Base-by-base conservation (phyloP, 2,888 invertebrate species). In the Hofmannophila pseudospretella region DNA sequence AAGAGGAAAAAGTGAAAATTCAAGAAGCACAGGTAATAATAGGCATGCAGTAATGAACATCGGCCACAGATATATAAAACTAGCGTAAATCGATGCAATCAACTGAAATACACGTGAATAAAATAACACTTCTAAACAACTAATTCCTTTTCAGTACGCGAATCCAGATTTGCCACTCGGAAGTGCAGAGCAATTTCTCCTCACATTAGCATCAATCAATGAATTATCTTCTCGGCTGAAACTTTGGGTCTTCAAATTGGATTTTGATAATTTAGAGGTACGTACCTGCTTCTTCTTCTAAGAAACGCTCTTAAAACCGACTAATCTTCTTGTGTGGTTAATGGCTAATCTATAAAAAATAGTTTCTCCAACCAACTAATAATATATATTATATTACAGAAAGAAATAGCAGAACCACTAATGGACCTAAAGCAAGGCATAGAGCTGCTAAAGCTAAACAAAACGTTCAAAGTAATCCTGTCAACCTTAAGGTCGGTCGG, bases 351-450 rank as follows among this genome's bases (percentile, higher is more conserved):
- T n/a, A n/a, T n/a, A n/a, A n/a, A n/a, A n/a, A n/a, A n/a, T n/a
- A n/a, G n/a, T n/a, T n/a, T n/a, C n/a, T n/a, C n/a, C n/a, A n/a
- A n/a, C n/a, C n/a, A n/a, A n/a, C n/a, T n/a, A n/a, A n/a, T n/a
- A n/a, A n/a, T n/a, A n/a, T n/a, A n/a, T n/a, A n/a, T n/a, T 9
- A 36, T 36, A 38, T 64, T 70, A 25, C 70, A 90, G 88, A 90
- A 96, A 92, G 99, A 99, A 91, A 95, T 99, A 67, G 97, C 98
- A 35, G 99, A 99, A 84, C 98, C 99, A 29, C 86, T 99, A 58
- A 97, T 98, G 97, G 99, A 99, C 88, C 88, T 99, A 57, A 99
- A 99, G 87, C 95, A 96, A 74, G 99, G 98, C 42, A 94, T 98
- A 71, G 96, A 97, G 77, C 92, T 96, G 42, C 85, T 99, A 48